phyloP scores from a whole-genome alignment of 1,140 invertebrate species.

The Drosophila kurseongensis region DNA sequence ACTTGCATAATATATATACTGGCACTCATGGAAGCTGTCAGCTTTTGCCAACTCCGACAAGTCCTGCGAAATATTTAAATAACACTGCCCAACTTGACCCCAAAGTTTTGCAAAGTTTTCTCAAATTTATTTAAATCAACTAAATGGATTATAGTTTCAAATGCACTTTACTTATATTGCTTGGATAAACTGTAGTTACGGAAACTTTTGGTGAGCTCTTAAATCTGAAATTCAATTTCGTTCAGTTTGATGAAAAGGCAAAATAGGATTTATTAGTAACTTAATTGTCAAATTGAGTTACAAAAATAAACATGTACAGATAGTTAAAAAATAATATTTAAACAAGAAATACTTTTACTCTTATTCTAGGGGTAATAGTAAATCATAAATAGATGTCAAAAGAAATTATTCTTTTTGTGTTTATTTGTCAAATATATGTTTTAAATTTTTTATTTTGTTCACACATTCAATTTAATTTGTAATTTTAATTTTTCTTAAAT shows the following conservation, averaged over 20 bases:
- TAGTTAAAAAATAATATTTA: too few species aligned
- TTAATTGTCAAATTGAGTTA: not conserved
- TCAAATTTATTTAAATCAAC: slow-evolving; percentile 6
- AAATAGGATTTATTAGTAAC: too few species aligned
- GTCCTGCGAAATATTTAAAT: slow-evolving; percentile 12
- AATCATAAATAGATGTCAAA: too few species aligned
- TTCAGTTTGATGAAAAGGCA: not conserved
- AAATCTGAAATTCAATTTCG: not conserved
- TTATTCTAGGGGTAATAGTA: too few species aligned
- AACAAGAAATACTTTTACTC: too few species aligned
- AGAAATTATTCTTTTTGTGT: too few species aligned
- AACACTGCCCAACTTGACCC: slow-evolving; percentile 3
- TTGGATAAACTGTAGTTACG: not conserved
- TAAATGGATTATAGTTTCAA: slow-evolving; percentile 9
- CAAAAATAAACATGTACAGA: not conserved
- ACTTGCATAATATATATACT: slow-evolving; percentile 10
- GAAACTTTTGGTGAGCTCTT: not conserved
- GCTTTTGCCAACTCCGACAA: not conserved
- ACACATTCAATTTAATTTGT: too few species aligned
- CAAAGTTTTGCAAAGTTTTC: not conserved
- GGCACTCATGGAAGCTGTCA: slow-evolving; percentile 5
- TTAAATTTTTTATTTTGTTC: too few species aligned
- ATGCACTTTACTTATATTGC: not conserved
- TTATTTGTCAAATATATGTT: too few species aligned
- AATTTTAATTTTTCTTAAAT: too few species aligned